A percentile compares a stretch with the other conserved stretches of the same genome.
phyloP scores from a whole-genome alignment of 2,888 invertebrate genomes.

The Meteorus colon region DNA sequence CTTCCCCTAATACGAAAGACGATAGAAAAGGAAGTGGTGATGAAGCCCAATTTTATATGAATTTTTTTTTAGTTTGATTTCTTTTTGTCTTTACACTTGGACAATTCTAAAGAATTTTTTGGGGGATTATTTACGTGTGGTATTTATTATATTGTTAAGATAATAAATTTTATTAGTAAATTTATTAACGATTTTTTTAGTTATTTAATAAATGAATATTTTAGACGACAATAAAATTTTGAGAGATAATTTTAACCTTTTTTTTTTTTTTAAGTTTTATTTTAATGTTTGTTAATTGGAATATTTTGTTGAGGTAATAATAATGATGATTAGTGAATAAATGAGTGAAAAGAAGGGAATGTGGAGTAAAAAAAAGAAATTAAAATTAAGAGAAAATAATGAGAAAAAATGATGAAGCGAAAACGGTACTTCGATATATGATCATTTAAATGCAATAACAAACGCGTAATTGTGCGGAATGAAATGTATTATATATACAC shows the following conservation, averaged over 20 bases:
- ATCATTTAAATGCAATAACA: constrained; percentile 39
- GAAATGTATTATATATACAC: constrained; percentile 19
- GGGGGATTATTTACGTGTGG: too few relatives aligned
- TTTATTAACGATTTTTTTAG: too few relatives aligned
- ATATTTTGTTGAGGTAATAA: not conserved
- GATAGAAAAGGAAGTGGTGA: constrained; percentile 8
- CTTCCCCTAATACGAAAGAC: not conserved
- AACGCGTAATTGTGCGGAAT: constrained; percentile 41
- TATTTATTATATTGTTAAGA: too few relatives aligned
- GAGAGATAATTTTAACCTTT: too few relatives aligned
- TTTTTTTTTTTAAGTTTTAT: too few relatives aligned
- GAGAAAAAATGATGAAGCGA: not conserved
- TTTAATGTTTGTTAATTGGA: not conserved
- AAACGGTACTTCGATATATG: constrained; percentile 35
- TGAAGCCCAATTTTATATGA: constrained; percentile 16
- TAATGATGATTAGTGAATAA: not conserved
- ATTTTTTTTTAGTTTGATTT: not conserved
- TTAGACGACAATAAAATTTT: too few relatives aligned
- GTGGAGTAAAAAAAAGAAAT: not conserved
- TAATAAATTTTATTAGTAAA: too few relatives aligned
- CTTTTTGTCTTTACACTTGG: not conserved
- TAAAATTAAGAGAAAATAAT: constrained; percentile 1
- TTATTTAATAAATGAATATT: too few relatives aligned
- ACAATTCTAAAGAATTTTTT: not conserved
- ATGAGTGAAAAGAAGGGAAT: not conserved